Evolutionary conservation across 2,888 invertebrate species (phyloP), one percentile per base, ranked within the genome.

Genomic region (Drosophila emarginata): DNA sequence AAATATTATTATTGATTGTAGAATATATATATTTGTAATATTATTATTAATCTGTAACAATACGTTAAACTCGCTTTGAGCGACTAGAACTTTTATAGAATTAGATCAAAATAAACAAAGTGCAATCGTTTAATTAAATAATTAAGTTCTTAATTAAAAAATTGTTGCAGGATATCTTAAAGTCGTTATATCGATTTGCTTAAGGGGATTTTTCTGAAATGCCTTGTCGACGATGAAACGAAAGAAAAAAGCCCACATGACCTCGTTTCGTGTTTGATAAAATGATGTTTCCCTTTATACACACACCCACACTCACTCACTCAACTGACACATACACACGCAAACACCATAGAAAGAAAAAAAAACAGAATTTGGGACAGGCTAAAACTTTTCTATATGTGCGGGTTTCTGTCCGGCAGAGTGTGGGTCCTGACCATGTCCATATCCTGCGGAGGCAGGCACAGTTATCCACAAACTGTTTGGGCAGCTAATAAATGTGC

Each of bases 181-280:
- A 18, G 11, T 45, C 45, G 45, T 11, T 11, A 3, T 21, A 11
- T 45, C 11, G 18, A 45, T 15, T 18, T 45, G 3, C 4, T 18
- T 15, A 9, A 0, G 4, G 7, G 45, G 21, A 51, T 66, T 66
- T 71, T 62, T 45, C 56, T 40, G 39, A 59, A 59, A 64, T 50
- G 64, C 67, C 45, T 23, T 61, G 18, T 58, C 28, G n/a, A 28
- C 36, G 40, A 56, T 11, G 50, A 61, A 51, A 39, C 61, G 50
- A 60, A 56, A 65, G 11, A 37, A 64, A 75, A 71, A 73, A 79
- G 26, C 69, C 64, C 78, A 79, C 72, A 82, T 85, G 83, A 80
- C 86, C 81, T 72, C 72, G 69, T 82, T 80, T 67, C 61, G 63
- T 40, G 65, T 72, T 77, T 82, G 82, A 82, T 81, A 82, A 80